phyloP scores from a whole-genome alignment of 1,140 invertebrate genomes.

The Bombus superbus region DNA sequence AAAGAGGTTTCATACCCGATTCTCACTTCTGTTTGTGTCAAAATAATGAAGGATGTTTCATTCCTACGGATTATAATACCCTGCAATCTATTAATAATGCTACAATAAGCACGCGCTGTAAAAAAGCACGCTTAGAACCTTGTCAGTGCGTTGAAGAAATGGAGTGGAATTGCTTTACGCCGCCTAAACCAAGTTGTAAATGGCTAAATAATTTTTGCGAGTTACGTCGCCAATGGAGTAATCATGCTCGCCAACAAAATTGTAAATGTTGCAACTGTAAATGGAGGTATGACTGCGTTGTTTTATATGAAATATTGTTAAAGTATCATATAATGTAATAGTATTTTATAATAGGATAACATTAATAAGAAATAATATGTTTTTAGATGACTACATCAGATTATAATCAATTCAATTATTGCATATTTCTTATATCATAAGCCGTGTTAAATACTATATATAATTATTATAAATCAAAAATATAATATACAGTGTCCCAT shows the following conservation, averaged over 20 bases:
- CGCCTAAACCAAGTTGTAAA: conserved; percentile 73
- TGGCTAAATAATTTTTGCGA: conserved; percentile 75
- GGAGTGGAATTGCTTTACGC: conserved; percentile 74
- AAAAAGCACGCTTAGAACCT: conserved; percentile 48
- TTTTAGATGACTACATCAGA: background rate
- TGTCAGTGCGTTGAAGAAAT: conserved; percentile 76
- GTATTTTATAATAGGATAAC: background rate
- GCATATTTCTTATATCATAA: no score
- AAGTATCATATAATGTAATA: background rate
- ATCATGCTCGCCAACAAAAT: conserved; percentile 67
- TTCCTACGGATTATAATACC: conserved; percentile 58
- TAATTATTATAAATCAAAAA: no score
- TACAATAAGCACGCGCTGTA: conserved; percentile 30
- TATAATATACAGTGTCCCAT: no score
- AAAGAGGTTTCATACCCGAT: conserved; percentile 41
- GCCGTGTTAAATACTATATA: no score
- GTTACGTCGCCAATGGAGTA: conserved; percentile 76
- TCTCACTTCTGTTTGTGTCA: conserved; percentile 65
- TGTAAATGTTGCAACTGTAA: conserved; percentile 72
- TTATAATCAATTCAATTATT: no score
- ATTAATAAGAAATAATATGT: background rate
- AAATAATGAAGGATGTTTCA: conserved; percentile 59
- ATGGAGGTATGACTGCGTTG: conserved; percentile 55
- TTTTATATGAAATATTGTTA: background rate
- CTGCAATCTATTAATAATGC: conserved; percentile 49